phyloP scores from a whole-genome alignment of 2,797 vertebrate species.

The Eospalax fontanierii region DNA sequence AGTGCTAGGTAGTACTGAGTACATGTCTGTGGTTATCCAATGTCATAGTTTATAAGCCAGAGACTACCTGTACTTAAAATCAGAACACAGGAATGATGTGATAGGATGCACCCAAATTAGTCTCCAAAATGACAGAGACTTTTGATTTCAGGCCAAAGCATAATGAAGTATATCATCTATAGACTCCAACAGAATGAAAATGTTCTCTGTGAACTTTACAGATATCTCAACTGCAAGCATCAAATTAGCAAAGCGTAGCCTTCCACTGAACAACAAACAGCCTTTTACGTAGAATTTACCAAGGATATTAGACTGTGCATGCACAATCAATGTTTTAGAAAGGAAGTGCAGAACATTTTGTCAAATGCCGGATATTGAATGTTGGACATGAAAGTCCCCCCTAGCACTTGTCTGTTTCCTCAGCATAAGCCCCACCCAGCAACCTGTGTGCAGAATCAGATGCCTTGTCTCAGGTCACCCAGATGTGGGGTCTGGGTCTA shows the following conservation, averaged over 20 bases:
- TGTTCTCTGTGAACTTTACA: background rate
- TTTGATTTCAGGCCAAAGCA: background rate
- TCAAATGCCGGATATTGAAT: background rate
- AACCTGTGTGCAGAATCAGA: background rate
- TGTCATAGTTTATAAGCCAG: background rate
- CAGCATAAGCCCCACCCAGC: too few species aligned
- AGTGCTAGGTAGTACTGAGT: too few species aligned
- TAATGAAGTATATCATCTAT: background rate
- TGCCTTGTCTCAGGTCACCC: background rate
- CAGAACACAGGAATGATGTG: background rate
- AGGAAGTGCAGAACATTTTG: background rate
- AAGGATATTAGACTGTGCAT: background rate
- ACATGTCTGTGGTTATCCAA: fast-evolving
- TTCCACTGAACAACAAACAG: background rate
- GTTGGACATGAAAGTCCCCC: background rate
- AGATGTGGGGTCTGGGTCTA: too few species aligned
- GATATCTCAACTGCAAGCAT: background rate
- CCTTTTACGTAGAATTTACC: background rate
- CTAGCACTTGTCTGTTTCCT: background rate
- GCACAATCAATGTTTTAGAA: background rate
- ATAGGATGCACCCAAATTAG: background rate
- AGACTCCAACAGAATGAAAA: background rate
- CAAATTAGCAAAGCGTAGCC: background rate
- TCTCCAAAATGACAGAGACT: background rate
- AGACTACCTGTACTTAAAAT: background rate